Evolutionary conservation across 2,797 vertebrate species (phyloP).

Genomic region (Acanthurus leucopareius): DNA sequence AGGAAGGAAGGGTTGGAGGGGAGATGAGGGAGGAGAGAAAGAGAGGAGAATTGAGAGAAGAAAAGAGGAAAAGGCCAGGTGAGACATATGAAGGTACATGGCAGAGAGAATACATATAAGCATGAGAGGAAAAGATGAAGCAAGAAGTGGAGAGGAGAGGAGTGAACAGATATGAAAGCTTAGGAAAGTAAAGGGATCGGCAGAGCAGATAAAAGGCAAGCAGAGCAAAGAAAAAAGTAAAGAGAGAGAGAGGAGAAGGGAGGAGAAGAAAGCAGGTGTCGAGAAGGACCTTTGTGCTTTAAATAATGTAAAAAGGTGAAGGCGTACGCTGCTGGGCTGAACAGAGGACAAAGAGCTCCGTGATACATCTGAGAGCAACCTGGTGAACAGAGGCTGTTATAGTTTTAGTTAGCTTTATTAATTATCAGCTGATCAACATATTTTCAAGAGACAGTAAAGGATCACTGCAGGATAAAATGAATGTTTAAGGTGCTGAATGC

Average conservation of each 20-base stretch:
- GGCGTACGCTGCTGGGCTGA: slow-evolving; percentile 23
- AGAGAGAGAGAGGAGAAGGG: slow-evolving; percentile 6
- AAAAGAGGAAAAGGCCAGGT: slow-evolving; percentile 8
- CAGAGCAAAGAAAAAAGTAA: slow-evolving; percentile 25
- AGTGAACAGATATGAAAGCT: slow-evolving; percentile 15
- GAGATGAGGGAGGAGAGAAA: slow-evolving; percentile 7
- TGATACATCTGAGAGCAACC: slow-evolving; percentile 1
- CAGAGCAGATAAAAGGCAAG: slow-evolving; percentile 42
- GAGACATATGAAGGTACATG: not conserved
- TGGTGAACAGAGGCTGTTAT: not conserved
- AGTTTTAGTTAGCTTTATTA: slow-evolving; percentile 11
- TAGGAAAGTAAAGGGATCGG: slow-evolving; percentile 21
- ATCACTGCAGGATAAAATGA: not conserved
- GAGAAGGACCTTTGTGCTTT: slow-evolving; percentile 52
- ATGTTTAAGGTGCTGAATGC: no score
- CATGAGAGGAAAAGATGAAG: slow-evolving; percentile 17
- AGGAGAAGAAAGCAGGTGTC: slow-evolving; percentile 23
- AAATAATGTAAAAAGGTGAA: slow-evolving; percentile 69
- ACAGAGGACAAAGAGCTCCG: slow-evolving; percentile 50
- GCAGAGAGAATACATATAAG: not conserved
- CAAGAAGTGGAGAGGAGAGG: not conserved
- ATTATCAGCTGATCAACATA: slow-evolving; percentile 1
- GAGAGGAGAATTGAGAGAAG: slow-evolving; percentile 9
- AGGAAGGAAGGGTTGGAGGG: slow-evolving; percentile 21
- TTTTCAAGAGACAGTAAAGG: slow-evolving; percentile 3